Conservation (phyloP, 2,888 invertebrate genomes). For the Horisme vitalbata region DNA sequence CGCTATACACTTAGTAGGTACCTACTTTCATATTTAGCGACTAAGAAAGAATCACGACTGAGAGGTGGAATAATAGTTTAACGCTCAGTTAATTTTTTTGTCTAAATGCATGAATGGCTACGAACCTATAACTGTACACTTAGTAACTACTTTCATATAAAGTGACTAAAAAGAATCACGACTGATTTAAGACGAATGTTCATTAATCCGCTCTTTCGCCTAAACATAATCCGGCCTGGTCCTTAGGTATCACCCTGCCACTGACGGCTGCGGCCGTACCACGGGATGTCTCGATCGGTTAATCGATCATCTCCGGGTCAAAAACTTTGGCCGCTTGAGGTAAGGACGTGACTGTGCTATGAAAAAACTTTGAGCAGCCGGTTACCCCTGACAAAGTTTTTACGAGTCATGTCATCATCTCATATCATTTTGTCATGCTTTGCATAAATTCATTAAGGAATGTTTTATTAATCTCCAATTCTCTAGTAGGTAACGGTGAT, state of each 20-base stretch:
- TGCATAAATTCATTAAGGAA: constrained; percentile 6
- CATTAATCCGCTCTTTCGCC: constrained; percentile 2
- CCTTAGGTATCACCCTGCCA: constrained; percentile 76
- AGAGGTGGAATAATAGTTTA: no score
- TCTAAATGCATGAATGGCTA: no score
- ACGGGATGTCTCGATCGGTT: constrained; percentile 74
- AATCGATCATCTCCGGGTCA: constrained; percentile 74
- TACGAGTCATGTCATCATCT: constrained; percentile 11
- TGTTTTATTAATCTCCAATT: constrained; percentile 1
- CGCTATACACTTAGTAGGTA: no score
- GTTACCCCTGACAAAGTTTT: constrained; percentile 4
- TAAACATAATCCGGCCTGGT: constrained; percentile 66
- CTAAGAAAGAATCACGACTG: no score
- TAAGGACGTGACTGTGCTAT: constrained; percentile 55
- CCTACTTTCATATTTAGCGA: no score
- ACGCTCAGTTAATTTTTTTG: no score
- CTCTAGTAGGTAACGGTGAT: not conserved
- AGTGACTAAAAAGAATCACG: no score
- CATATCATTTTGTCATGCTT: constrained; percentile 21
- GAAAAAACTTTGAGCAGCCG: constrained; percentile 20
- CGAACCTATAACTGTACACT: no score
- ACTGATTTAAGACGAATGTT: no score
- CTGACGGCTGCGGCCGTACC: constrained; percentile 74
- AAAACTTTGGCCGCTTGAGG: constrained; percentile 78
- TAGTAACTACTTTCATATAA: no score